Base-by-base conservation (phyloP, 2,888 invertebrate genomes). In the Diarsia brunnea region DNA sequence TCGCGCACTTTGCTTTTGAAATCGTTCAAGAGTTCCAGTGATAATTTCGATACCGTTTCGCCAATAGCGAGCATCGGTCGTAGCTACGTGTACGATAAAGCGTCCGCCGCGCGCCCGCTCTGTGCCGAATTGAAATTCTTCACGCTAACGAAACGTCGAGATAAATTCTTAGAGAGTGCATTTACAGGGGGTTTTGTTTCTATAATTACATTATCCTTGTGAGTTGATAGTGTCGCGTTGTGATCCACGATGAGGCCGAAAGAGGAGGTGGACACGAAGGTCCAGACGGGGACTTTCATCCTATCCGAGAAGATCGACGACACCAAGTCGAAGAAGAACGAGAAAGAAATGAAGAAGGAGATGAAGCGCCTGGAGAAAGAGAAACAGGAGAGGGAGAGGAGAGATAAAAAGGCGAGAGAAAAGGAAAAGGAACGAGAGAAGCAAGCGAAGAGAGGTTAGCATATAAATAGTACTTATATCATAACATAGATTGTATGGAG, bases 301-400 rank as follows among this genome's bases (percentile, higher is more conserved):
- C 91, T 97, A 88, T 96, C 97, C 86, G 97, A 97, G 90, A 97
- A 97, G 89, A 96, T 96, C 69, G 97, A 97, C 89, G 96, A 97
- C 87, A 95, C 96, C 72, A 95, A 96, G 91, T 92, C 93, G 84
- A 95, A 94, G 90, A 96, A 95, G 85, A 95, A 85, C 86, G 96
- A 95, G 75, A 96, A 97, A 88, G 97, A 97, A 63, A 88, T 96
- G 84, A 97, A 97, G 90, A 97, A 97, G 89, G 97, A 97, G 84
- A 95, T 96, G 94, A 96, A 95, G 89, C 91, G 95, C 80, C 91
- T 96, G 69, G 96, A 96, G 88, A 97, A 97, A 87, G 96, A 97
- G 89, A 95, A 96, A 88, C 93, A 92, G 86, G 97, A 96, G 87
- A 92, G 94, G 55, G 97, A 97, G 88, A 96, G 96, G 89, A 95